A percentile compares a stretch with the other conserved stretches of the same genome.
Evolutionary conservation across 1,140 invertebrate species (phyloP).

Genomic region (Phthorimaea operculella): DNA sequence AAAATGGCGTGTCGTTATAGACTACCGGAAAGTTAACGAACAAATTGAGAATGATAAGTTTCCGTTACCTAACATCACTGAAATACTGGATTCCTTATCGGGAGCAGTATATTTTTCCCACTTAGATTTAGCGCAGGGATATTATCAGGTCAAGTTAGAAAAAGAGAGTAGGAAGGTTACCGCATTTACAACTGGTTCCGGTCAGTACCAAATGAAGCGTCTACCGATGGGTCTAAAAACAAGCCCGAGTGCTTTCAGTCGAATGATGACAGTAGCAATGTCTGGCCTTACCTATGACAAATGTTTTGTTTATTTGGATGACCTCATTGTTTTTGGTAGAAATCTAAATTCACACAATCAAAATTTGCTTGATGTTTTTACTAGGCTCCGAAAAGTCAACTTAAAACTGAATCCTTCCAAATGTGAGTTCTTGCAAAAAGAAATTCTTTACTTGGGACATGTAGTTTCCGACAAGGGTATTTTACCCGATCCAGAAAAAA

Average conservation of each 20-base stretch:
- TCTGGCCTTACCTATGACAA: slow-evolving; percentile 26
- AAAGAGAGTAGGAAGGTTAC: slow-evolving; percentile 46
- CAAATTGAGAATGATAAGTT: slow-evolving; percentile 4
- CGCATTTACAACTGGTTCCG: slow-evolving; percentile 42
- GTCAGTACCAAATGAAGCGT: slow-evolving; percentile 35
- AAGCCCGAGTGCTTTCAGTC: slow-evolving; percentile 28
- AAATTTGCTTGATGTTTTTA: slow-evolving; percentile 32
- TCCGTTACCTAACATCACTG: not conserved
- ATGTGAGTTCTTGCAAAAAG: slow-evolving; percentile 44
- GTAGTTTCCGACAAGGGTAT: slow-evolving; percentile 48
- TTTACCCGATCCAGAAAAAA: slow-evolving; percentile 51
- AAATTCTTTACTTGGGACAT: slow-evolving; percentile 60
- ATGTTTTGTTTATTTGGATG: slow-evolving; percentile 49
- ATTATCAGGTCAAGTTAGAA: slow-evolving; percentile 60
- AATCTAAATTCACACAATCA: slow-evolving; percentile 41
- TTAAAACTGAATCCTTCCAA: slow-evolving; percentile 45
- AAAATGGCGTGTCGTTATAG: slow-evolving; percentile 1
- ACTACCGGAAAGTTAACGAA: slow-evolving; percentile 1
- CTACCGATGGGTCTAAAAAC: slow-evolving; percentile 55
- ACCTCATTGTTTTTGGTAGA: slow-evolving; percentile 44
- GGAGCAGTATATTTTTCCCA: slow-evolving; percentile 62
- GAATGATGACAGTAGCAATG: slow-evolving; percentile 46
- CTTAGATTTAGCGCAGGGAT: slow-evolving; percentile 64
- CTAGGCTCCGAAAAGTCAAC: slow-evolving; percentile 33
- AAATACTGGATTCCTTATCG: slow-evolving; percentile 17